Percentiles rank a stretch among this genome's conserved stretches.
Evolutionary conservation across 2,113 vertebrate species (phyloP).

Genomic region (Ammodramus savannarum): DNA sequence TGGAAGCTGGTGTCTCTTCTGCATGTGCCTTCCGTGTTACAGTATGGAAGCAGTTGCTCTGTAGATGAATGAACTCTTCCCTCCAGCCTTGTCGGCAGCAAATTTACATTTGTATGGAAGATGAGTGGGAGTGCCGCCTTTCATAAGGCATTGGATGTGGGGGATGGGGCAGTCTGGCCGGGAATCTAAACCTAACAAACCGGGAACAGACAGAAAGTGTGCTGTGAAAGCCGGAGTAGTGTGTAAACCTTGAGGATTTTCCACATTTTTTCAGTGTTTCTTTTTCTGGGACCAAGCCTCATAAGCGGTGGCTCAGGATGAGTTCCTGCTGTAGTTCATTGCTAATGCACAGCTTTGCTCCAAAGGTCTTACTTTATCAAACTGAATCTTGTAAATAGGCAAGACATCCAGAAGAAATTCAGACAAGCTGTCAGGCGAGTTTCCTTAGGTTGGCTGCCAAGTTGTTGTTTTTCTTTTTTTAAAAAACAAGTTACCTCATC

Average conservation of each 20-base stretch:
- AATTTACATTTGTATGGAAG: conserved; percentile 49
- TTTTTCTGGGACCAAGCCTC: not conserved
- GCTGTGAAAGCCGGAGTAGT: not conserved
- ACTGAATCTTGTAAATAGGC: conserved; percentile 33
- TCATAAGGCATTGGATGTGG: not conserved
- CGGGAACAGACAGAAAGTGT: not conserved
- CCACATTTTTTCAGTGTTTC: not conserved
- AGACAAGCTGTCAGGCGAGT: conserved; percentile 44
- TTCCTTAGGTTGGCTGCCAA: conserved; percentile 32
- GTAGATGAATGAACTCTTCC: conserved; percentile 13
- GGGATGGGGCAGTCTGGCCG: conserved; percentile 3
- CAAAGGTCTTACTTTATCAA: conserved; percentile 24
- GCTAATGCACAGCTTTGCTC: conserved; percentile 2
- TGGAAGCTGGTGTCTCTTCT: not conserved
- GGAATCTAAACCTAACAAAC: not conserved
- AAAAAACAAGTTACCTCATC: not conserved
- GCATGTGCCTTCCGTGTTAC: not conserved
- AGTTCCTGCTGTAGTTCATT: not conserved
- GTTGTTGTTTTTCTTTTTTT: not conserved
- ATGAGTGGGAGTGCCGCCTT: not conserved
- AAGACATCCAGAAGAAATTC: conserved; percentile 36
- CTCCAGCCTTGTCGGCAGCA: not conserved
- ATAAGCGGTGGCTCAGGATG: not conserved
- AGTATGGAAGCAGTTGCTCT: not conserved
- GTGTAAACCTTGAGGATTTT: not conserved